phyloP scores from a whole-genome alignment of 2,888 invertebrate species.

The Cheilosia grossa region DNA sequence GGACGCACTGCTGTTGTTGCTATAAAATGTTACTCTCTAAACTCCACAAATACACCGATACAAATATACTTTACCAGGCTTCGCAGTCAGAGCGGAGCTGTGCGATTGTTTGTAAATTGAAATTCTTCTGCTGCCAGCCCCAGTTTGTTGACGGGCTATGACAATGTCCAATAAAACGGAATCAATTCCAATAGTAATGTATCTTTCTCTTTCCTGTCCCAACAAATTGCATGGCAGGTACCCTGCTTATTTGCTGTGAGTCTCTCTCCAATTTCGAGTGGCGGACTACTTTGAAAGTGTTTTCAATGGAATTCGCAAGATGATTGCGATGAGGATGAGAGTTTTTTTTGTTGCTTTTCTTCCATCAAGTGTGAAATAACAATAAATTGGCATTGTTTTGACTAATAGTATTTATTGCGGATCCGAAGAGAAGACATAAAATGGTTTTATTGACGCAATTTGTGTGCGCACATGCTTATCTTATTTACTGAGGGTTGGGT shows the following conservation, averaged over 20 bases:
- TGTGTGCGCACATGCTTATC: constrained; percentile 43
- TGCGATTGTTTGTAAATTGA: constrained; percentile 40
- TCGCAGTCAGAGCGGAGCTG: background rate
- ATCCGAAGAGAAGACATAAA: constrained; percentile 2
- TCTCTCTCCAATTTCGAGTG: constrained; percentile 4
- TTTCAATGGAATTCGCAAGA: constrained; percentile 2
- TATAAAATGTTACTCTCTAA: constrained; percentile 1
- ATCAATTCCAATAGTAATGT: constrained; percentile 32
- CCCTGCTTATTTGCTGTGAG: background rate
- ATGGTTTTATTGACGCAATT: constrained; percentile 28
- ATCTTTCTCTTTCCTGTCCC: background rate
- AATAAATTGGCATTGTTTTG: constrained; percentile 43
- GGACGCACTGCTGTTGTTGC: background rate
- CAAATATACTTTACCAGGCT: background rate
- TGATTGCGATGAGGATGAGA: background rate
- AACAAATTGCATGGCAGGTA: constrained; percentile 12
- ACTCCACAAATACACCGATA: background rate
- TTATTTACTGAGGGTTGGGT: background rate
- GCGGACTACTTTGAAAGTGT: background rate
- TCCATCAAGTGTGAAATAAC: constrained; percentile 35
- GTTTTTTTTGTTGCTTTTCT: too few species aligned
- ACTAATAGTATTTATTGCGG: constrained; percentile 9
- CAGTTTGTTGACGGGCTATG: constrained; percentile 34
- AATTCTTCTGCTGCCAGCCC: constrained; percentile 31
- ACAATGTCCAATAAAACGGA: constrained; percentile 43